These are phyloP conservation scores for Piliocolobus tephrosceles DNA, from an alignment of 2,113 vertebrate species.

Conservation along the genomic window DNA sequence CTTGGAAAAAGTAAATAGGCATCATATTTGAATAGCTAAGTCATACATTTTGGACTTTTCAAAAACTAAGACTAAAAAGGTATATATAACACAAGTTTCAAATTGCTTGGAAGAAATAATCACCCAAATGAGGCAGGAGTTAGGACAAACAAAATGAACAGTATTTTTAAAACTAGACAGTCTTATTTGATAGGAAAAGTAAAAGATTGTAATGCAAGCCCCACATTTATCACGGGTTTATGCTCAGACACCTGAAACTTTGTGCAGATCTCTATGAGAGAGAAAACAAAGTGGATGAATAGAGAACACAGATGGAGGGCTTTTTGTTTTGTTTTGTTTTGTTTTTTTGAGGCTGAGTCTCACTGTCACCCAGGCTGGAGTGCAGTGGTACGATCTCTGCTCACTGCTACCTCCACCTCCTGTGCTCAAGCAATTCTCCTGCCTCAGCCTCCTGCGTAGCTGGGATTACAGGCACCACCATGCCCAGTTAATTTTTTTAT, in stretches of 20 bases:
- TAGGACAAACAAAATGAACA: background rate
- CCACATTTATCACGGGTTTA: background rate
- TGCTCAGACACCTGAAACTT: background rate
- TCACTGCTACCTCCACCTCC: too few species aligned
- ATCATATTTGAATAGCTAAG: constrained; percentile 3
- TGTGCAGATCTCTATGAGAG: background rate
- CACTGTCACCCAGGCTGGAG: too few species aligned
- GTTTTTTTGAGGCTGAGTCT: too few species aligned
- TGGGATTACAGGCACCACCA: too few species aligned
- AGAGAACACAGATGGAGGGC: too few species aligned
- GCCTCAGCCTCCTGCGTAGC: too few species aligned
- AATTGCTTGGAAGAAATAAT: background rate
- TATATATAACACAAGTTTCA: background rate
- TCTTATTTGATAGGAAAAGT: background rate
- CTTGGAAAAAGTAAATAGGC: constrained; percentile 12
- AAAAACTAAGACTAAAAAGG: background rate
- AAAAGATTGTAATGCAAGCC: background rate
- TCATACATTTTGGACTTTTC: background rate
- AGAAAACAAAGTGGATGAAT: background rate
- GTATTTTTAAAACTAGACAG: background rate
- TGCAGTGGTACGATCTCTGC: too few species aligned
- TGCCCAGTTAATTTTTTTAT: too few species aligned
- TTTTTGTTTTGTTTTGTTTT: too few species aligned
- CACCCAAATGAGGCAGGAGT: background rate
- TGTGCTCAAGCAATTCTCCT: too few species aligned